These are phyloP conservation scores for Synanthedon myopaeformis DNA, from an alignment of 2,888 invertebrate genomes.

Conservation along the genomic window DNA sequence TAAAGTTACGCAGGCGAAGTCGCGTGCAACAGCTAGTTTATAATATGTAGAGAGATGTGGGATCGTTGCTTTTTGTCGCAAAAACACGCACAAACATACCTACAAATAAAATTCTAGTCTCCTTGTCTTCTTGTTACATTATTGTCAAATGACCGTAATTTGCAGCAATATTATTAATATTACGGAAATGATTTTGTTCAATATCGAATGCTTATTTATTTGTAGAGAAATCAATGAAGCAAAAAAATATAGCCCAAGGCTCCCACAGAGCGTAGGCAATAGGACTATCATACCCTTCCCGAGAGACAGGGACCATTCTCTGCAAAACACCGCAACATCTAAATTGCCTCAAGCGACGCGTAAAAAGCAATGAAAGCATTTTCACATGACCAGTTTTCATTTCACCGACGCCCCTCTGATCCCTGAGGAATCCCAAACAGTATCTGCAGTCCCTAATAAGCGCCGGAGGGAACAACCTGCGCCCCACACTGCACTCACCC, in stretches of 20 bases:
- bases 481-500: constrained; percentile 23
- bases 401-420: constrained; percentile 48
- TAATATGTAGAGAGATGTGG: no score
- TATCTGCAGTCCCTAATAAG: constrained; percentile 57
- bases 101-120: no score
- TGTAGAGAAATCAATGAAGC: constrained; percentile 29
- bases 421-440: constrained; percentile 61
- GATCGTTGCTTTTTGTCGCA: no score
- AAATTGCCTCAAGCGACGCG: constrained; percentile 63
- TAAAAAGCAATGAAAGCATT: constrained; percentile 67
- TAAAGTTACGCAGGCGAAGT: no score
- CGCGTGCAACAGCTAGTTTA: no score
- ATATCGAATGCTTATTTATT: constrained; percentile 21
- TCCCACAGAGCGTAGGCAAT: constrained; percentile 43
- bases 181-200: constrained; percentile 1
- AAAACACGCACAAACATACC: no score
- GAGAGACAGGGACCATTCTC: constrained; percentile 24
- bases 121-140: no score
- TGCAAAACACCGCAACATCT: constrained; percentile 53
- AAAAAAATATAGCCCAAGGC: constrained; percentile 21
- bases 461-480: constrained; percentile 30
- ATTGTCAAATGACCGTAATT: no score
- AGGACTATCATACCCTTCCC: constrained; percentile 28
- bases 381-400: constrained; percentile 66
- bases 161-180: no score